These are phyloP conservation scores for Hypothenemus hampei DNA, from an alignment of 1,140 invertebrate species.

Conservation along the genomic window DNA sequence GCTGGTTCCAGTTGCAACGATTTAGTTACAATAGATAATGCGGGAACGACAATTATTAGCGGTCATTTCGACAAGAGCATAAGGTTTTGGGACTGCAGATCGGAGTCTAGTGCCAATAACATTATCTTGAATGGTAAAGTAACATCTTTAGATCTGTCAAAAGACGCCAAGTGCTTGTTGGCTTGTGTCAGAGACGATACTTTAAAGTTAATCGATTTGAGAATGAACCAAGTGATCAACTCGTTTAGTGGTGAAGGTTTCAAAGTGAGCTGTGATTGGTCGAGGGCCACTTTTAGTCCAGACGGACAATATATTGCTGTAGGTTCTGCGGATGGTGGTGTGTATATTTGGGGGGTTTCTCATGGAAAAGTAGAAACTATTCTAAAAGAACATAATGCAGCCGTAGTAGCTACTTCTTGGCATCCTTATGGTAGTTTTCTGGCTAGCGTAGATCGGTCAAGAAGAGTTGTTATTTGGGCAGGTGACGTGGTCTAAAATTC, in stretches of 20 bases:
- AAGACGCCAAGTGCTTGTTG: slow-evolving; percentile 85
- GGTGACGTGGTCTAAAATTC: no score
- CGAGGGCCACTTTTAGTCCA: slow-evolving; percentile 86
- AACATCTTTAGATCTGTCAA: slow-evolving; percentile 89
- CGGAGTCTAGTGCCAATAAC: slow-evolving; percentile 73
- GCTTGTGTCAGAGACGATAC: slow-evolving; percentile 93
- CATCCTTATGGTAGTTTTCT: slow-evolving; percentile 78
- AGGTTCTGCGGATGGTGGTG: slow-evolving; percentile 83
- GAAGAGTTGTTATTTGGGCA: slow-evolving; percentile 78
- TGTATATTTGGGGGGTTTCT: slow-evolving; percentile 88
- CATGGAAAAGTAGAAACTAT: slow-evolving; percentile 72
- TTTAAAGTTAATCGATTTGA: slow-evolving; percentile 86
- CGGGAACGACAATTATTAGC: slow-evolving; percentile 90
- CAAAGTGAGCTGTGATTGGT: slow-evolving; percentile 92
- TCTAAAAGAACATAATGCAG: slow-evolving; percentile 84
- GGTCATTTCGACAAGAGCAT: slow-evolving; percentile 97
- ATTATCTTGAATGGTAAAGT: slow-evolving; percentile 88
- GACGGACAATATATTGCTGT: slow-evolving; percentile 83
- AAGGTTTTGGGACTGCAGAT: slow-evolving; percentile 92
- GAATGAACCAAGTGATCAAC: slow-evolving; percentile 86
- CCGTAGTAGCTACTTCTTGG: slow-evolving; percentile 89
- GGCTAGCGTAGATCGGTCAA: slow-evolving; percentile 82
- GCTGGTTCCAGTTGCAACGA: slow-evolving; percentile 96
- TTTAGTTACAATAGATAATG: slow-evolving; percentile 80
- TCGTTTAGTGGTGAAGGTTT: slow-evolving; percentile 93